Base-by-base conservation (phyloP, 2,797 vertebrate species). In the Molossus molossus region DNA sequence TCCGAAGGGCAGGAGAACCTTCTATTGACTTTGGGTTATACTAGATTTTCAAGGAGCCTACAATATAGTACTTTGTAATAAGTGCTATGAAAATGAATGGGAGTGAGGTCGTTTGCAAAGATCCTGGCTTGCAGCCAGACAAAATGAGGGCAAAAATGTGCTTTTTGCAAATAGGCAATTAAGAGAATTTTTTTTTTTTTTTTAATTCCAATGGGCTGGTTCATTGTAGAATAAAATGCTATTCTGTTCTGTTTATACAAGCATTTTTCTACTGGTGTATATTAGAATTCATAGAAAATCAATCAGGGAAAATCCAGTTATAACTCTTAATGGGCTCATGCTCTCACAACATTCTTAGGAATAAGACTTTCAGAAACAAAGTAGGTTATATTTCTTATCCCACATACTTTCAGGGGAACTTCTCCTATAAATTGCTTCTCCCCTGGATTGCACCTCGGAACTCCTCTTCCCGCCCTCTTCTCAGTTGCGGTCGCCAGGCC, bases 141-240 rank as follows among this genome's bases (percentile, higher is more conserved):
- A 88, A 75, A 94, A 88, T 40, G 69, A 77, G 37, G 81, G 75
- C 33, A 67, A 57, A 95, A 93, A 88, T 92, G 45, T 86, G 80
- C 72, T 75, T 93, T 53, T 48, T 77, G 50, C 57, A 93, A 69
- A 79, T 75, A 95, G 87, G n/a, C 50, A 90, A 86, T 87, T 64
- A 92, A 81, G 37, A 87, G 21, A 69, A 82, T 18, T 11, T 64
- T 57, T 37, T 67, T 64, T 83, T 45, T 87, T 40, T 18, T 27
- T 70, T 77, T n/a, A 21, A 60, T 86, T 83, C 10, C 48, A 77
- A 29, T 27, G 8, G 72, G 8, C 45, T 87, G 50, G 45, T 92
- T 96, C 21, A 37, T 53, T 85, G n/a, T 88, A 90, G 69, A 90
- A 90, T 79, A 95, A 94, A 90, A 95, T 92, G 48, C 9, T 79